These are phyloP conservation scores for Hydra vulgaris DNA, from an alignment of 30 jellyfish, hydroid and myxozoan species.

Conservation along the genomic window DNA sequence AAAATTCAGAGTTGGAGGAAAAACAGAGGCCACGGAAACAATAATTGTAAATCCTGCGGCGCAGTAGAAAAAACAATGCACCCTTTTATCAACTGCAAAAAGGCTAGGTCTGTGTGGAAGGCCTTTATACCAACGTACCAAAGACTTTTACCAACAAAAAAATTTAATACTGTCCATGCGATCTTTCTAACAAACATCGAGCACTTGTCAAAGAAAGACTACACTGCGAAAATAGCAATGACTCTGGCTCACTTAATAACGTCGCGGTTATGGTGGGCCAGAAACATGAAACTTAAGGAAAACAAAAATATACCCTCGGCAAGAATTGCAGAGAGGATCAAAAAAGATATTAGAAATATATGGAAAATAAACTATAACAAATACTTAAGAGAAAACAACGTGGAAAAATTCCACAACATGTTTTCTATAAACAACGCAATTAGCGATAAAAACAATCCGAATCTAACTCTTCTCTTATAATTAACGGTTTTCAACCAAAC, in stretches of 20 bases:
- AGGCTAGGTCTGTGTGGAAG: neutral
- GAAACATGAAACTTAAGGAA: neutral
- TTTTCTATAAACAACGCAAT: neutral
- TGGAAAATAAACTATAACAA: neutral
- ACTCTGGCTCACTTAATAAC: neutral
- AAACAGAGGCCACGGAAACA: neutral
- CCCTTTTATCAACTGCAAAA: neutral
- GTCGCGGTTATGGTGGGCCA: neutral
- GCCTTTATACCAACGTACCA: neutral
- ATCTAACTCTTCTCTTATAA: too few species aligned
- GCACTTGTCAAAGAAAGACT: neutral
- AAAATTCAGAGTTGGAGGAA: neutral
- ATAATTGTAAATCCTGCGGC: neutral
- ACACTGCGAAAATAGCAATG: neutral
- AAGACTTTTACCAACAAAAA: neutral
- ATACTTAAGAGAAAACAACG: neutral
- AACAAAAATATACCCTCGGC: neutral
- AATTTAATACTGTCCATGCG: neutral
- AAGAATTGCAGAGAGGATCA: neutral
- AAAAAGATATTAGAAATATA: neutral
- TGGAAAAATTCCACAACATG: neutral
- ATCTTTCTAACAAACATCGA: neutral
- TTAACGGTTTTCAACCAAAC: too few species aligned
- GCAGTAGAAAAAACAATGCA: neutral
- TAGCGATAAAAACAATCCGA: too few species aligned